Conservation (phyloP, 2,113 vertebrate genomes). For the Vireo altiloquus region DNA sequence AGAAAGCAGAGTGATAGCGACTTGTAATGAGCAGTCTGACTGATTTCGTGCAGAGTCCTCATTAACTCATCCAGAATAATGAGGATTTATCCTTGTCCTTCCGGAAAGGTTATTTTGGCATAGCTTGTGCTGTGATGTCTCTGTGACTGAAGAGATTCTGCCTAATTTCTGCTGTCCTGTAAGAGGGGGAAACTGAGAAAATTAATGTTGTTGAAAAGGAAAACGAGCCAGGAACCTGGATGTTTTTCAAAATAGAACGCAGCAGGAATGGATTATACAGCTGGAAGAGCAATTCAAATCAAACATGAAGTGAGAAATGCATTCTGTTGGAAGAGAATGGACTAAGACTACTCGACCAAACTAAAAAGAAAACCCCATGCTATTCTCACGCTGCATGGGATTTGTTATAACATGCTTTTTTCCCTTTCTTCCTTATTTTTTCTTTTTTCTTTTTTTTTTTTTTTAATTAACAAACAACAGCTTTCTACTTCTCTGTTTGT, state of each 20-base stretch:
- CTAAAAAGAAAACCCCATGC: background rate
- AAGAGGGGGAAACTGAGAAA: background rate
- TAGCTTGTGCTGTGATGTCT: background rate
- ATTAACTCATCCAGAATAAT: background rate
- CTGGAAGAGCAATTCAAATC: background rate
- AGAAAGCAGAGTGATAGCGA: background rate
- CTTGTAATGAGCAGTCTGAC: background rate
- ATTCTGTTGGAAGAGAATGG: background rate
- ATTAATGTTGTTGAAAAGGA: background rate
- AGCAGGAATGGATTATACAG: background rate
- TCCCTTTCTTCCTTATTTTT: accelerated
- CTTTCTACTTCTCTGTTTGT: background rate
- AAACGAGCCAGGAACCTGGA: background rate
- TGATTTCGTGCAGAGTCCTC: background rate
- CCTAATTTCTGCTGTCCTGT: background rate
- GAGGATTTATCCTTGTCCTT: background rate
- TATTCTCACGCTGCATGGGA: background rate
- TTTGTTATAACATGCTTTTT: background rate
- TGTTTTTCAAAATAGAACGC: background rate
- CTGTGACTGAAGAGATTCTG: background rate
- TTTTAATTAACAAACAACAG: background rate
- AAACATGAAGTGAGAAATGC: background rate
- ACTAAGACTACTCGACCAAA: background rate
- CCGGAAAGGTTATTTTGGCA: background rate
- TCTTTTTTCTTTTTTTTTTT: too few relatives aligned